Evolutionary conservation across 2,797 vertebrate species (phyloP), one percentile per base, ranked within the genome.

Genomic region (Amazonetta brasiliensis): DNA sequence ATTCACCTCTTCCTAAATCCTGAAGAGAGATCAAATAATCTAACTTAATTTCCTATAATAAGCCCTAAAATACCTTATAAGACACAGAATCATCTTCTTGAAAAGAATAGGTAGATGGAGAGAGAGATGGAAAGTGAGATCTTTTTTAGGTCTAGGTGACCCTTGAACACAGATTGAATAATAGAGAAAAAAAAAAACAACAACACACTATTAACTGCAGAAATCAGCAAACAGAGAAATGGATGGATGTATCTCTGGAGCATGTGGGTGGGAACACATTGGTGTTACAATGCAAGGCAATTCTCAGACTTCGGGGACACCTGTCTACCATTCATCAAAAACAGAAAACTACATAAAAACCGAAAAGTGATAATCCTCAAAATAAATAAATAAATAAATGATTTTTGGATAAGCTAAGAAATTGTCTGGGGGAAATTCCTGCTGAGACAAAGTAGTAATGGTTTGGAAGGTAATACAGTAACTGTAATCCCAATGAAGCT

Each of bases 391-490:
- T 26, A 50, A 26, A 50, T 50, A 50, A 23, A 48, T 48, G 22
- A 82, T 55, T 60, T 78, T 5, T 66, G 39, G 41, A 6, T 50
- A 87, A 86, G 5, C 26, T 35, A 73, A 84, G n/a, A 86, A 93
- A 86, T 59, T n/a, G 13, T 77, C 60, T 58, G 37, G 48, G 41
- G 90, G 60, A 77, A 81, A 75, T 55, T 84, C 37, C 44, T 87
- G 58, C 52, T 63, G 81, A 84, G 59, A 60, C 66, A 39, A 8
- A 77, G 8, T 56, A n/a, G 63, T 64, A 67, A 71, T 48, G n/a
- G 82, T 85, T 95, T 84, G 33, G 73, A 83, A 84, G 41, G 44
- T 71, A 92, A 72, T 46, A 44, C 28, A 41, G 52, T 88, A 87
- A 43, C 19, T 59, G 48, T 16, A 79, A 71, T 84, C 92, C 75